Percentiles rank a stretch among this genome's conserved stretches.
Evolutionary conservation across 2,113 vertebrate species (phyloP).

Genomic region (Clupea harengus): DNA sequence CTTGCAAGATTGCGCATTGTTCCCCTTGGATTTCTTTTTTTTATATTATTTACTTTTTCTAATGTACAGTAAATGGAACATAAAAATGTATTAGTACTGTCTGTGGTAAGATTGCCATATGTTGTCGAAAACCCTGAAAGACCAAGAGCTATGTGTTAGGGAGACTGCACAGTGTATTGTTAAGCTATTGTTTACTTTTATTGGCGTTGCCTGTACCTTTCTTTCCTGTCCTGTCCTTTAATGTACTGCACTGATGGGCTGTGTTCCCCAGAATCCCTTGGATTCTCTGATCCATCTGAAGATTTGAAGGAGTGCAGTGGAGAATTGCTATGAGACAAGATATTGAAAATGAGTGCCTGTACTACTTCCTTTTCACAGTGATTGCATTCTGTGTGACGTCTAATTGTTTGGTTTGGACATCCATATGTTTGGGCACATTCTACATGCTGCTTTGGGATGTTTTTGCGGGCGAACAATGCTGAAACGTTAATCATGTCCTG

Average conservation of each 20-base stretch:
- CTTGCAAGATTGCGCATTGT: constrained; percentile 51
- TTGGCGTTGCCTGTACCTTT: constrained; percentile 60
- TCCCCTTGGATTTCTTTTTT: constrained; percentile 46
- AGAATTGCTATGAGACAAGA: too few species aligned
- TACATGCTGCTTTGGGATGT: too few species aligned
- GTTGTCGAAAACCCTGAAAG: constrained; percentile 52
- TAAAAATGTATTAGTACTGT: constrained; percentile 52
- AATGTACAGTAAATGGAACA: constrained; percentile 70
- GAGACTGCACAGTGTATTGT: constrained; percentile 61
- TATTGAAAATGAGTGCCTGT: too few species aligned
- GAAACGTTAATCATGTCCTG: too few species aligned
- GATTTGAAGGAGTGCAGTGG: too few species aligned
- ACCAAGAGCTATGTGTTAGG: constrained; percentile 56
- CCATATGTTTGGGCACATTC: too few species aligned
- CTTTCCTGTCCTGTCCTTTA: constrained; percentile 53
- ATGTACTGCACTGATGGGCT: constrained; percentile 43
- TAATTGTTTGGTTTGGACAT: too few species aligned
- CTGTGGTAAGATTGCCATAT: constrained; percentile 70
- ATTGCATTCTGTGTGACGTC: too few species aligned
- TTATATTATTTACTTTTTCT: constrained; percentile 50
- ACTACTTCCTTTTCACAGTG: too few species aligned
- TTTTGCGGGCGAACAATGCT: too few species aligned
- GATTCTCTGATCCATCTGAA: too few species aligned
- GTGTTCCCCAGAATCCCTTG: too few species aligned
- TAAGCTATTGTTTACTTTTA: constrained; percentile 56